These are phyloP conservation scores for Macropus fuliginosus DNA, from an alignment of 2,797 vertebrate genomes.

Conservation along the genomic window DNA sequence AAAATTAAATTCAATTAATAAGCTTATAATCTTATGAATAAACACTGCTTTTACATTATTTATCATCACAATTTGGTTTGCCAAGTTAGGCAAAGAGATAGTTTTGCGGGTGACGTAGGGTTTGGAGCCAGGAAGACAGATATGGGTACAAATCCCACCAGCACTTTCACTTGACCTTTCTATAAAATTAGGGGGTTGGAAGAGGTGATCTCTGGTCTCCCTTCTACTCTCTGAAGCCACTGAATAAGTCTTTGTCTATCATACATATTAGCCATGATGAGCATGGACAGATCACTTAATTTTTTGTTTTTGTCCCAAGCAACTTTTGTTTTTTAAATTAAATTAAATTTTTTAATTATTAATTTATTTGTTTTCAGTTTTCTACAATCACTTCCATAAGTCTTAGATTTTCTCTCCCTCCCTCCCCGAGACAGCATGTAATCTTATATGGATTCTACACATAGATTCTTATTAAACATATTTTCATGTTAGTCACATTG, in stretches of 20 bases:
- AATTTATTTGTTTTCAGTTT: too few species aligned
- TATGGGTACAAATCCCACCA: neutral
- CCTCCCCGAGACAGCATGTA: too few species aligned
- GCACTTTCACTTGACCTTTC: too few species aligned
- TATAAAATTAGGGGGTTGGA: too few species aligned
- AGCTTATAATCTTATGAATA: neutral
- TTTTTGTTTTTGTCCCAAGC: neutral
- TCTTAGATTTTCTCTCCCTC: too few species aligned
- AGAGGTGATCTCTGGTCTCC: neutral
- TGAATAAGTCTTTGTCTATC: neutral
- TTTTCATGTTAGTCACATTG: too few species aligned
- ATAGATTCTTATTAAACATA: too few species aligned
- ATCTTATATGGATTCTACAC: too few species aligned
- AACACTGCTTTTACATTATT: neutral
- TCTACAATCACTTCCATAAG: too few species aligned
- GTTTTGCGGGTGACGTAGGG: neutral
- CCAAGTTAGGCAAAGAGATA: neutral
- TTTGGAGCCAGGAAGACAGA: neutral
- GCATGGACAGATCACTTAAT: neutral
- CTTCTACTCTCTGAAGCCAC: neutral
- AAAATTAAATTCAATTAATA: neutral
- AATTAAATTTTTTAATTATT: too few species aligned
- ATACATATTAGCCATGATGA: neutral
- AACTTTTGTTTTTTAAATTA: too few species aligned
- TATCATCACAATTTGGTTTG: neutral